Percentiles rank a stretch among this genome's conserved stretches.
phyloP scores from a whole-genome alignment of 1,140 invertebrate genomes.

The Orchestia grillus region DNA sequence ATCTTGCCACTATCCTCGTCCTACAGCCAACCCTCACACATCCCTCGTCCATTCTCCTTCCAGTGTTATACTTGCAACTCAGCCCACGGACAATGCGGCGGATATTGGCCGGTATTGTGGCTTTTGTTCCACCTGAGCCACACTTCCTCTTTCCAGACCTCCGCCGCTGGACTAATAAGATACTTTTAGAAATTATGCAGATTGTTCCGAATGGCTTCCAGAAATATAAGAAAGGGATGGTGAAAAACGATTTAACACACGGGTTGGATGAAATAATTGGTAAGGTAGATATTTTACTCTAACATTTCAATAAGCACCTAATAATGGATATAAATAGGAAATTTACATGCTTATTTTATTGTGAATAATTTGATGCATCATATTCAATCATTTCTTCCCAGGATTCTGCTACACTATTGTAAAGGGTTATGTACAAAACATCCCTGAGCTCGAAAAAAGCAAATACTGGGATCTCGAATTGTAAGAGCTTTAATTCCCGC shows the following conservation, averaged over 20 bases:
- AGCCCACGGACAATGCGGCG: not conserved
- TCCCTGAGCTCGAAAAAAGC: no score
- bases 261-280: no score
- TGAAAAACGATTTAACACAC: no score
- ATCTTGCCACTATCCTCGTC: not conserved
- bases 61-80: not conserved
- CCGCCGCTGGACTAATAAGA: not conserved
- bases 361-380: no score
- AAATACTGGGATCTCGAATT: no score
- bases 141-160: not conserved
- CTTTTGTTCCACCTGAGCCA: not conserved
- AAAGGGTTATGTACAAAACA: no score
- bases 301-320: no score
- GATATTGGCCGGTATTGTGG: constrained; percentile 23
- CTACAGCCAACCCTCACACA: not conserved
- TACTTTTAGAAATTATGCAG: not conserved
- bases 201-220: not conserved
- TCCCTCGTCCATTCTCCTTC: not conserved
- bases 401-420: no score
- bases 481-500: no score
- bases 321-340: no score
- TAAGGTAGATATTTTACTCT: no score
- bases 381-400: not conserved
- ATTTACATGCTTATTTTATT: no score
- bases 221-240: not conserved